Base-by-base conservation (phyloP, 2,888 invertebrate species). In the Eledona agricola region DNA sequence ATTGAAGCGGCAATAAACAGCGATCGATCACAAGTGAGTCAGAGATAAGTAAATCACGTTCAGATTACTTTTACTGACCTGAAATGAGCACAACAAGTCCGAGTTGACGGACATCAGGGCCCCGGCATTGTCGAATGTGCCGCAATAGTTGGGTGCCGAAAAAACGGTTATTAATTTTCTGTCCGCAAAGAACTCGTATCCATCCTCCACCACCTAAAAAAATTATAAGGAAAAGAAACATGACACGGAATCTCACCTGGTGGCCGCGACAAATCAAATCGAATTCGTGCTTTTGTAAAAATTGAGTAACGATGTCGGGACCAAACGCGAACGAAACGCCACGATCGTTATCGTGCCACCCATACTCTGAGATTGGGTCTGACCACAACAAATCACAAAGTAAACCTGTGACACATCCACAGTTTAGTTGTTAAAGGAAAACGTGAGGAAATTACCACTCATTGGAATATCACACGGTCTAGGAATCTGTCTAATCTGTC, bases 181-280 rank as follows among this genome's bases (percentile, higher is more conserved):
- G 76, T 99, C 98, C n/a, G 98, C 97, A 78, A 99, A 98, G 79
- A 98, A 99, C 75, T 99, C 98, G 75, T 99, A 99, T 1, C 98
- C 98, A 79, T 99, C 98, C 79, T 98, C 98, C 34, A 98, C 98
- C 26, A 94, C 93, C 84, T 96, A 9, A 25, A 43, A 32, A 9
- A 7, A 31, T 1, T n/a, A 4, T 25, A 9, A 2, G 11, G 5
- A 11, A 1, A 7, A 25, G 7, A 25, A 25, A 15, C 9, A 5
- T n/a, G n/a, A 5, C 16, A 13, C 9, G 19, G 20, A 38, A 38
- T 9, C 4, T 5, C 4, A 46, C 49, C 35, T 37, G 35, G 82
- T 98, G 98, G 47, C 97, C 98, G 68, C 98, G 85, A 77, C 97
- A 98, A 73, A 98, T 96, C 72, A 98, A 82, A 79, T 98, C 97